phyloP scores from a whole-genome alignment of 2,113 vertebrate genomes.

The Ptyas mucosa region DNA sequence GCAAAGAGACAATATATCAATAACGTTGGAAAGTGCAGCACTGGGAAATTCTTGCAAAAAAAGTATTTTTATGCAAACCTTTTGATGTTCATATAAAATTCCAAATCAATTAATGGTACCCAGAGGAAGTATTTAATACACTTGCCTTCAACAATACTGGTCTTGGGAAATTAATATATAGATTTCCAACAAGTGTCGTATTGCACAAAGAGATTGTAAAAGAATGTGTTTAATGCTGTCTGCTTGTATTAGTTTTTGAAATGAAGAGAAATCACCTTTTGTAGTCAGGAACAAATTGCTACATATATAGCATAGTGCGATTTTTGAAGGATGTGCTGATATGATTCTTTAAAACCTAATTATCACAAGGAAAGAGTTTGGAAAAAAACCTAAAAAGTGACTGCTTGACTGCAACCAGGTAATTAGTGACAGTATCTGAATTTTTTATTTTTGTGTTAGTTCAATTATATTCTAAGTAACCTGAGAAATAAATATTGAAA shows the following conservation, averaged over 20 bases:
- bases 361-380: background rate
- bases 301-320: background rate
- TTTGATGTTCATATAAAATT: background rate
- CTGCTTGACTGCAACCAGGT: background rate
- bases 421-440: background rate
- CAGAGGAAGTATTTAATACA: background rate
- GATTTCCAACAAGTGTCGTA: background rate
- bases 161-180: background rate
- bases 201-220: background rate
- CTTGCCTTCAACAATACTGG: background rate
- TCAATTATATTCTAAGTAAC: background rate
- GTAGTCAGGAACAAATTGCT: background rate
- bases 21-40: background rate
- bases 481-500: background rate
- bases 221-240: background rate
- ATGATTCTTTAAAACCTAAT: background rate
- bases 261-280: background rate
- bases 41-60: background rate
- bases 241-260: background rate
- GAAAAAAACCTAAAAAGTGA: background rate
- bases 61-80: background rate
- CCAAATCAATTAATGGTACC: background rate
- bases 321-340: background rate
- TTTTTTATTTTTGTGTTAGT: accelerated
- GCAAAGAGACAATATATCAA: background rate